Evolutionary conservation across 2,888 invertebrate species (phyloP), one percentile per base, ranked within the genome.

Genomic region (Thysanoteuthis rhombus): DNA sequence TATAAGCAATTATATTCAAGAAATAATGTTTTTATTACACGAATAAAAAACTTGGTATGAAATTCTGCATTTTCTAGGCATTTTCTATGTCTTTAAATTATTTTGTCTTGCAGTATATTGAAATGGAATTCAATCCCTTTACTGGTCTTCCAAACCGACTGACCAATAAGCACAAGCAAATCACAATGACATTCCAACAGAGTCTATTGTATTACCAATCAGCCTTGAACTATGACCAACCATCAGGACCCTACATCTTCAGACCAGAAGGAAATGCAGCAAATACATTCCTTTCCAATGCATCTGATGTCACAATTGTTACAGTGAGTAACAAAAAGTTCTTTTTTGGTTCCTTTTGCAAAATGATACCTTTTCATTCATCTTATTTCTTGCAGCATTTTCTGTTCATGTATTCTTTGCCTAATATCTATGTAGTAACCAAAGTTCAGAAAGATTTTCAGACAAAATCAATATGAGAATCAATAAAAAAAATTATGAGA

Each of bases 161-260:
- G 0, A 97, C 95, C 93, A 97, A 97, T 94, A 94, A 96, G 93
- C 95, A 95, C 38, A 95, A 95, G 6, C 95, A 96, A 5, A 94
- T 96, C 22, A 95, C 96, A 1, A 94, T 96, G 36, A 94, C 95
- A 2, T 94, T 98, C 93, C 95, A 97, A 16, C 98, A 98, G 96
- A 97, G 98, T 1, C 98, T 98, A 96, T 97, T 98, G n/a, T 96
- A 95, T 94, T 96, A 96, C 94, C 47, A 97, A n/a, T 98, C 98
- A 0, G 98, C 97, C 90, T 97, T 97, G 0, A 99, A 98, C 0
- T 97, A 98, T 95, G 98, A 98, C 95, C 97, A 99, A 94, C 98
- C 99, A 0, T 99, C 99, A 0, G 99, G 99, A 0, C 99, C 99
- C 0, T 99, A 99, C 96, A 98, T 99, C 90, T 97, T 97, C 96